Evolutionary conservation across 2,797 vertebrate species (phyloP).

Genomic region (Typhlichthys subterraneus): DNA sequence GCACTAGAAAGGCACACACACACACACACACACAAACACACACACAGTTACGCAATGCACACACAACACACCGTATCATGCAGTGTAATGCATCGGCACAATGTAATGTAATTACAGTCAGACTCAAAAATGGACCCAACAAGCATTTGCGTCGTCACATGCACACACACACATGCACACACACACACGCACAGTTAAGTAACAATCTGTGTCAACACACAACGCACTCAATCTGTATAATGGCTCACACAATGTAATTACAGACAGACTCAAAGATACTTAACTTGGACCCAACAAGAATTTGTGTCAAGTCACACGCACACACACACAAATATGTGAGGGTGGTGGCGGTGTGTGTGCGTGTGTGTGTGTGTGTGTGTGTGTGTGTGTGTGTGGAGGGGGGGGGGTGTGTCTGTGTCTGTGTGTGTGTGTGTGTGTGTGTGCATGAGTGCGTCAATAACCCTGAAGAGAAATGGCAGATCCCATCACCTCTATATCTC

Average conservation of each 20-base stretch:
- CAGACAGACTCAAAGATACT: no score
- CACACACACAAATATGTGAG: conserved; percentile 8
- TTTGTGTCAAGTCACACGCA: background rate
- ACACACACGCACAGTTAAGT: background rate
- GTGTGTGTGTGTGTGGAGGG: no score
- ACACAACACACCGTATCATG: background rate
- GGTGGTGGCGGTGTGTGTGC: no score
- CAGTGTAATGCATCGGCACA: no score
- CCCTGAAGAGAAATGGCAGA: conserved; percentile 58
- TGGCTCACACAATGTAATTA: no score
- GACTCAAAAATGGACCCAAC: no score
- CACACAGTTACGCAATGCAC: background rate
- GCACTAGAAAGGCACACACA: conserved; percentile 74
- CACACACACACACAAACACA: conserved; percentile 2
- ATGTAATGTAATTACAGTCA: no score
- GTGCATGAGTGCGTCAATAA: conserved; percentile 20
- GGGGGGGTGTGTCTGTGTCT: no score
- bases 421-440: background rate
- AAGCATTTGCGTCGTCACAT: background rate
- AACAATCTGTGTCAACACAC: background rate
- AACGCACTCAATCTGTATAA: no score
- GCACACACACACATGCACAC: conserved; percentile 18
- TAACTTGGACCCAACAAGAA: no score
- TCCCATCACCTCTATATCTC: conserved; percentile 48
- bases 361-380: no score